Evolutionary conservation across 1,140 invertebrate genomes (phyloP), one percentile per base, ranked within the genome.

Genomic region (Delia radicum): DNA sequence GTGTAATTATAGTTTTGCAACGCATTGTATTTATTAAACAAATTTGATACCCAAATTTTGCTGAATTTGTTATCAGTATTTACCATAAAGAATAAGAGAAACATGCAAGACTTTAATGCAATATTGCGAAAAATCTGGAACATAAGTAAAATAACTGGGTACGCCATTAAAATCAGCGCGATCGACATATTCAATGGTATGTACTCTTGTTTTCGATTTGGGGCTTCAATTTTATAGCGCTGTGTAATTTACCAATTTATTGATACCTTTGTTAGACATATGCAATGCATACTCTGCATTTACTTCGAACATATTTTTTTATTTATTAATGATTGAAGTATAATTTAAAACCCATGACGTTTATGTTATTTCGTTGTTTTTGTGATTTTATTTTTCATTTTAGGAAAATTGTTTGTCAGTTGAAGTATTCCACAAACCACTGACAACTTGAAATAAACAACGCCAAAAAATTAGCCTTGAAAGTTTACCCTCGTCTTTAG

Each of bases 391-490:
- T 42, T 42, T 33, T 33, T 33, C n/a, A 3, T 42, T 21, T 21
- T 8, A 21, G 24, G 18, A 21, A 55, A 55, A 24, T 24, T 55
- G 48, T 55, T 55, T 55, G 48, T 55, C 48, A 55, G 48, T 55
- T 55, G 48, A 55, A 55, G 48, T 55, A 55, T 55, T 55, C 48
- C 48, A 55, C 48, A 55, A 55, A 55, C 48, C 48, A 55, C 48
- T 55, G 48, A 55, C 48, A 55, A 55, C 48, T 55, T 55, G 48
- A 55, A 55, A 55, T 21, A 55, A 55, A 55, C 18, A 55, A 55
- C 48, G 48, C 48, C 48, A 55, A 55, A 55, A n/a, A 55, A 55
- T 55, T 55, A 55, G 48, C 48, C 48, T 55, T 55, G 48, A 55
- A 55, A 55, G 48, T 55, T 55, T 18, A 18, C 15, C 15, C 18